Conservation (phyloP, 2,888 invertebrate genomes). For the Napeogenes inachia region DNA sequence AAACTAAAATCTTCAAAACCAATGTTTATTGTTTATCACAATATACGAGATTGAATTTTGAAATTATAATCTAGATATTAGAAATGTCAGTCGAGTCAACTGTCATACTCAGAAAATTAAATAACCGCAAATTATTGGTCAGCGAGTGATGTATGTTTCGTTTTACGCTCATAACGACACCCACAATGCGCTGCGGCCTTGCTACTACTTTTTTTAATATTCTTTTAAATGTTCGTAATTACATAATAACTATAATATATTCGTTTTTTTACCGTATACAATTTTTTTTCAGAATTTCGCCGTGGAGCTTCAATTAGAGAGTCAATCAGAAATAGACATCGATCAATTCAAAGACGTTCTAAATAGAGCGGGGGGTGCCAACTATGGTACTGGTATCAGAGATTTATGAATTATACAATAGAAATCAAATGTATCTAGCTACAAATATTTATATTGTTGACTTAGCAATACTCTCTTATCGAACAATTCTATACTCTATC, state of each 20-base stretch:
- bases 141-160: not conserved
- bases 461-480: constrained; percentile 23
- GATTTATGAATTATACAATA: constrained; percentile 71
- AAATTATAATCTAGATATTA: no score
- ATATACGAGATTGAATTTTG: no score
- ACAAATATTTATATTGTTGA: constrained; percentile 20
- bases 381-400: constrained; percentile 87
- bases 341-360: constrained; percentile 82
- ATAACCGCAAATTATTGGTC: not conserved
- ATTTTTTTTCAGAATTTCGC: constrained; percentile 83
- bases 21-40: no score
- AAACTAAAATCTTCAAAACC: no score
- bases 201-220: not conserved
- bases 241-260: not conserved
- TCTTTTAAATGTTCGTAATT: not conserved
- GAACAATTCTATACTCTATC: not conserved
- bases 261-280: constrained; percentile 1
- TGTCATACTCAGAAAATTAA: not conserved
- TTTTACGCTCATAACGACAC: not conserved
- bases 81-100: not conserved
- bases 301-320: constrained; percentile 84
- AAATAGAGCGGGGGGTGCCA: constrained; percentile 86
- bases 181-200: not conserved
- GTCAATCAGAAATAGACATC: constrained; percentile 82
- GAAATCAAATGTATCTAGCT: constrained; percentile 17